A percentile compares a stretch with the other conserved stretches of the same genome.
These are phyloP conservation scores for Stichopus chloronotus DNA, from an alignment of 35 echinoderm and acorn worm species.

Conservation along the genomic window DNA sequence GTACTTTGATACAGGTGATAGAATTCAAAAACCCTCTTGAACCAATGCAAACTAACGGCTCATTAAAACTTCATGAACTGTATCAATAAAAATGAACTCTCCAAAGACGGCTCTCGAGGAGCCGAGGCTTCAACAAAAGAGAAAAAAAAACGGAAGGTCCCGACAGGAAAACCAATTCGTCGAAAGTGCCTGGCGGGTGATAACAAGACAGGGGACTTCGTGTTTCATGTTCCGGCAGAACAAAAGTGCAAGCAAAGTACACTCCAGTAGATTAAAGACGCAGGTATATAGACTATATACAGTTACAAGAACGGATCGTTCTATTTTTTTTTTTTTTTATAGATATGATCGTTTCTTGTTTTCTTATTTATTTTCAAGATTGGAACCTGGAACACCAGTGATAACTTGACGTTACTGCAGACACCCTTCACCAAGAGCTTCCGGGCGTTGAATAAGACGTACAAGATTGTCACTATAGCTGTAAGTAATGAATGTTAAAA, in stretches of 20 bases:
- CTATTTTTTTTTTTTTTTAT: neutral
- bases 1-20: too few relatives aligned
- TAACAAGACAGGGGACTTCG: neutral
- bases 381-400: conserved; percentile 78
- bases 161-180: too few relatives aligned
- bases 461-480: conserved; percentile 90
- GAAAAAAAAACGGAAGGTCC: too few relatives aligned
- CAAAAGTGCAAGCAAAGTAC: neutral
- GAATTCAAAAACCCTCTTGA: too few relatives aligned
- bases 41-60: too few relatives aligned
- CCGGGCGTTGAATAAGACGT: conserved; percentile 76
- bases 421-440: conserved; percentile 75
- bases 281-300: neutral
- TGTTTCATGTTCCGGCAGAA: neutral
- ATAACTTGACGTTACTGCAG: conserved; percentile 65
- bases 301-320: too few relatives aligned
- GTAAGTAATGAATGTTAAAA: conserved; percentile 57
- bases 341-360: neutral
- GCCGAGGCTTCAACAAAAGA: too few relatives aligned
- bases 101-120: neutral
- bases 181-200: neutral
- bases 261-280: neutral
- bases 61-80: too few relatives aligned
- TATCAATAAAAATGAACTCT: neutral
- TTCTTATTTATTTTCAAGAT: conserved; percentile 67